Evolutionary conservation across 2,113 vertebrate species (phyloP), one percentile per base, ranked within the genome.

Genomic region (Condylura cristata): DNA sequence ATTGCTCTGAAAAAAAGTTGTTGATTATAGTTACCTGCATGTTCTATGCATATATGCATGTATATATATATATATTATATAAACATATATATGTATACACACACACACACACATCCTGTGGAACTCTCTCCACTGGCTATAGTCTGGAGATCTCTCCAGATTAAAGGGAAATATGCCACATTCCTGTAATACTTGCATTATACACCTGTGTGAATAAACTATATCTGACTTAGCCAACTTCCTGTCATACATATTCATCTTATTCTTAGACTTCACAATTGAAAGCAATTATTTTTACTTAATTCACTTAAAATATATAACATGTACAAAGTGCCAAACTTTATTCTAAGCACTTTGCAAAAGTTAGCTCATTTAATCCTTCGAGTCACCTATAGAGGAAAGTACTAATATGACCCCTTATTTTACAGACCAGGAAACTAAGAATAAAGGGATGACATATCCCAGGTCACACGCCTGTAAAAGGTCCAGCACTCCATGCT

Each of bases 271-370:
- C 44, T 90, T 94, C 58, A 74, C 61, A 85, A 14, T 86, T 86
- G 85, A 91, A 76, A 92, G 16, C 30, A 88, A 58, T 79, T 91
- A 72, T 85, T 92, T 91, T 60, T 63, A 48, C 18, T 94, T 81
- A 66, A 86, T 68, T 44, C 80, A 83, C 68, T 91, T 39, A 90
- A 89, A 90, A 75, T 76, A 70, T 58, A 20, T 71, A 48, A 39
- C 51, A 53, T 17, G 22, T 28, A 90, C 20, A 48, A 61, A 89
- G n/a, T 24, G 39, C 74, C 28, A 63, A 44, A 11, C 32, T 58
- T 37, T 76, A 17, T 81, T 84, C 85, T 60, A 91, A 78, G 37
- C 28, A 22, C 60, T 84, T 65, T 46, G 44, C 18, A 60, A 79
- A 91, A 79, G 46, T 58, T 34, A 93, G 5, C 60, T 56, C 37